Base-by-base conservation (phyloP, 1,140 invertebrate species). In the Panagrolaimus sp. region DNA sequence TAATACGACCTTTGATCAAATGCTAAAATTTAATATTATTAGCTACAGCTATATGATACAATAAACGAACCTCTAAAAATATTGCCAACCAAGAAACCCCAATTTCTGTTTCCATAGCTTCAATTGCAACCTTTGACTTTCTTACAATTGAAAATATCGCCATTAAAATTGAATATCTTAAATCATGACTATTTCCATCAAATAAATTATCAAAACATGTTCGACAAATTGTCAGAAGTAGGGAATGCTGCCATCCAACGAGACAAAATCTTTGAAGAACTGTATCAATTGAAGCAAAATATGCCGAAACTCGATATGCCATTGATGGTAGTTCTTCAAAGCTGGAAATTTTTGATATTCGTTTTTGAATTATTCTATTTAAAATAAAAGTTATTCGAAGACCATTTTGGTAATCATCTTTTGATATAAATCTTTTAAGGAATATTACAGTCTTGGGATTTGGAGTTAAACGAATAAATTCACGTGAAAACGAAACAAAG, bases 11-110 rank as follows among this genome's bases (percentile, higher is more conserved):
- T 20, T 20, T 25, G 4, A 57, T 57, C 2, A 57, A 27, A 20
- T 27, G 51, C 51, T 57, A 27, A 57, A 57, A 38, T 4, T 38
- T 38, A 38, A 38, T 4, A 38, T 38, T 38, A n/a, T n/a, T n/a
- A n/a, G n/a, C n/a, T n/a, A n/a, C n/a, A n/a, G n/a, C n/a, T n/a
- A n/a, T n/a, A 38, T 20, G 27, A 27, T 57, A 27, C 11, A n/a
- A n/a, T n/a, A 11, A 57, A 57, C 51, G 4, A n/a, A 57, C 51
- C 51, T 57, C 51, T 20, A 57, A 57, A 57, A 57, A 57, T 9
- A 57, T 20, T 27, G 27, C 11, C 1, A 57, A 16, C 51, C 51
- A 57, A 16, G 20, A 25, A 27, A 57, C 51, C 13, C 20, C 20
- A 5, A 57, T 25, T 9, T 57, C 51, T 1, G 51, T 16, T 11